Percentiles rank a stretch among this genome's conserved stretches.
These are phyloP conservation scores for Sorex araneus DNA, from an alignment of 2,113 vertebrate genomes.

Conservation along the genomic window DNA sequence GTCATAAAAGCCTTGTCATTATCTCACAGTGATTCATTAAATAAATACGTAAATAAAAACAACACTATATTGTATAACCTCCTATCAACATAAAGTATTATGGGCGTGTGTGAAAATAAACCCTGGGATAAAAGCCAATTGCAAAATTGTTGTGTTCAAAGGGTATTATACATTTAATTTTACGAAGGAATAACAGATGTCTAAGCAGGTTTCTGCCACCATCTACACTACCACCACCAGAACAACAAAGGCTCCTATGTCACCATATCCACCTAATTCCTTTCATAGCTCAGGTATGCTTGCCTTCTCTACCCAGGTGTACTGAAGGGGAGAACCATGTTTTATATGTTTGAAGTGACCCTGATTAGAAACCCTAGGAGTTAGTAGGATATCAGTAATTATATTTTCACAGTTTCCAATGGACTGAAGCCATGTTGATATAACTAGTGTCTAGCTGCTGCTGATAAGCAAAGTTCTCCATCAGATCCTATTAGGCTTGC, in stretches of 20 bases:
- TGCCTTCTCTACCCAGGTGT: conserved; percentile 35
- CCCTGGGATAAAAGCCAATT: conserved; percentile 69
- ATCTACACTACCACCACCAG: conserved; percentile 64
- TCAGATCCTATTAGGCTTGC: background rate
- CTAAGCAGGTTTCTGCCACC: conserved; percentile 61
- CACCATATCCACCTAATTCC: conserved; percentile 31
- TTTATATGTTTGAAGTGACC: conserved; percentile 8
- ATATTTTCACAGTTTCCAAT: background rate
- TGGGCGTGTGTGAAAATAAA: conserved; percentile 52
- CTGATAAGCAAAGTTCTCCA: background rate
- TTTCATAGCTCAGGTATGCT: conserved; percentile 36
- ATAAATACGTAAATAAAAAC: no score
- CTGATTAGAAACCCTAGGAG: background rate
- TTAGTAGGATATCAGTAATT: conserved; percentile 24
- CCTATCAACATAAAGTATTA: conserved; percentile 55
- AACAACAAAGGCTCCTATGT: conserved; percentile 13
- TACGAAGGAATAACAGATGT: conserved; percentile 79
- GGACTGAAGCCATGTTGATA: background rate
- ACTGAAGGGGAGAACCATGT: background rate
- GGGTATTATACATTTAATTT: conserved; percentile 76
- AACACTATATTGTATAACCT: no score
- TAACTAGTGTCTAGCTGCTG: background rate
- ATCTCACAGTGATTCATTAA: no score
- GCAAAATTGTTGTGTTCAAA: conserved; percentile 72
- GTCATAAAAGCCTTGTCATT: no score